phyloP scores from a whole-genome alignment of 2,797 vertebrate species.

The Catamblyrhynchus diadema region DNA sequence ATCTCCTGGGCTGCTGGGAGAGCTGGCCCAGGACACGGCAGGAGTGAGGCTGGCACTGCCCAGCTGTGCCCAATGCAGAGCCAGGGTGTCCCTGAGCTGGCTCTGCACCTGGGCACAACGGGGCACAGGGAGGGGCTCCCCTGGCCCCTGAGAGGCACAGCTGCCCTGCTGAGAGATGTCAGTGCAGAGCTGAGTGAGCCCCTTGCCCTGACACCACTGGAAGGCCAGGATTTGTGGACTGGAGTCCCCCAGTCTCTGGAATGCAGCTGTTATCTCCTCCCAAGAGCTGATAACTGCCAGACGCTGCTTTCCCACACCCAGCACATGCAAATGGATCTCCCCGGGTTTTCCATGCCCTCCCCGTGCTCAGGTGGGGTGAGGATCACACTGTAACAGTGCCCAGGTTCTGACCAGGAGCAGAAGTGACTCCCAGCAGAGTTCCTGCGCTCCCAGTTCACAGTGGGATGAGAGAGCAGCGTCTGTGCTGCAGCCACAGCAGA shows the following conservation, averaged over 20 bases:
- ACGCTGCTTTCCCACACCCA: background rate
- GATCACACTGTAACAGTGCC: background rate
- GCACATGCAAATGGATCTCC: background rate
- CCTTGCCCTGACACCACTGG: background rate
- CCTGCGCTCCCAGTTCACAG: background rate
- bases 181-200: background rate
- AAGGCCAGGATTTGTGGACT: background rate
- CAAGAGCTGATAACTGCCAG: background rate
- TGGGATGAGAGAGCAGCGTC: background rate
- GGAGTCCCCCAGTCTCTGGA: slow-evolving; percentile 23
- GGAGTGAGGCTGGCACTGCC: background rate
- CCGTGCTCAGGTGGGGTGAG: background rate
- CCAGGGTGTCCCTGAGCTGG: background rate
- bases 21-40: background rate
- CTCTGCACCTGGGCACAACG: background rate
- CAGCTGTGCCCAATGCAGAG: background rate
- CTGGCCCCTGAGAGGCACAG: background rate
- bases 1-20: background rate
- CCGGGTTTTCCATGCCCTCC: background rate
- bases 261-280: slow-evolving; percentile 38
- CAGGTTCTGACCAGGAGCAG: background rate
- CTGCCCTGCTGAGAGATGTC: background rate
- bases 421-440: background rate
- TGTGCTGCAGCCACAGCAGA: background rate
- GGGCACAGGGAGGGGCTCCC: background rate